phyloP scores from a whole-genome alignment of 2,888 invertebrate species.

The Polymixis lichenea region DNA sequence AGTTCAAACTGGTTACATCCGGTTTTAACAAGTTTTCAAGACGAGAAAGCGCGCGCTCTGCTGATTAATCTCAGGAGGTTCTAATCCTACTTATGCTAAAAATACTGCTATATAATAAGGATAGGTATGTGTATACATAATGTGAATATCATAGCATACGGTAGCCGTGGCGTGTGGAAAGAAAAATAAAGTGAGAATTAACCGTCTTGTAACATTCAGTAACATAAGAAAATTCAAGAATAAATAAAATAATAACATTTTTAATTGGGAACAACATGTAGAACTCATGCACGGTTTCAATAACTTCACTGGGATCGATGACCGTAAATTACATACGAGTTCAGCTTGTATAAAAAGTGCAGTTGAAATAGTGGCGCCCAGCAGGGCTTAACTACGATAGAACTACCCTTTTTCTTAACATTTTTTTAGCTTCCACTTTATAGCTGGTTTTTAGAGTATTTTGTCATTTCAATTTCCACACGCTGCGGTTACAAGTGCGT shows the following conservation, averaged over 20 bases:
- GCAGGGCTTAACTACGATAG: slow-evolving; percentile 6
- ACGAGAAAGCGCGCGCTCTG: slow-evolving; percentile 63
- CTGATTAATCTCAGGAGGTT: slow-evolving; percentile 85
- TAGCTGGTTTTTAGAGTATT: background rate
- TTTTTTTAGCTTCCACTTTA: background rate
- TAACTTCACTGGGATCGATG: slow-evolving; percentile 20
- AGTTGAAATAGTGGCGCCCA: slow-evolving; percentile 31
- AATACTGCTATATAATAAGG: slow-evolving; percentile 88
- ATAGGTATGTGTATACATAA: slow-evolving; percentile 83
- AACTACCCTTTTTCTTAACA: slow-evolving; percentile 1
- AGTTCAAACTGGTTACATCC: slow-evolving; percentile 14
- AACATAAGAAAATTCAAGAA: background rate
- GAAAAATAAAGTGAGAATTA: slow-evolving; percentile 18
- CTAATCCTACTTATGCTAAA: slow-evolving; percentile 87
- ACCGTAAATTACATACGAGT: slow-evolving; percentile 3
- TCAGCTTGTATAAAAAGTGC: slow-evolving; percentile 6
- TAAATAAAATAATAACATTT: slow-evolving; percentile 1
- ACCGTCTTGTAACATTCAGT: background rate
- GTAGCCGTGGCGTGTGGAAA: slow-evolving; percentile 81
- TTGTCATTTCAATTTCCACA: slow-evolving; percentile 70
- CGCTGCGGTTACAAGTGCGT: slow-evolving; percentile 80
- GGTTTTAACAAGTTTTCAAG: slow-evolving; percentile 20
- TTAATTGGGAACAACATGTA: slow-evolving; percentile 21
- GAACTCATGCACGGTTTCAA: background rate
- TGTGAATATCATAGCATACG: slow-evolving; percentile 84